Evolutionary conservation across 2,797 vertebrate species (phyloP), one percentile per base, ranked within the genome.

Genomic region (Thalassophryne amazonica): DNA sequence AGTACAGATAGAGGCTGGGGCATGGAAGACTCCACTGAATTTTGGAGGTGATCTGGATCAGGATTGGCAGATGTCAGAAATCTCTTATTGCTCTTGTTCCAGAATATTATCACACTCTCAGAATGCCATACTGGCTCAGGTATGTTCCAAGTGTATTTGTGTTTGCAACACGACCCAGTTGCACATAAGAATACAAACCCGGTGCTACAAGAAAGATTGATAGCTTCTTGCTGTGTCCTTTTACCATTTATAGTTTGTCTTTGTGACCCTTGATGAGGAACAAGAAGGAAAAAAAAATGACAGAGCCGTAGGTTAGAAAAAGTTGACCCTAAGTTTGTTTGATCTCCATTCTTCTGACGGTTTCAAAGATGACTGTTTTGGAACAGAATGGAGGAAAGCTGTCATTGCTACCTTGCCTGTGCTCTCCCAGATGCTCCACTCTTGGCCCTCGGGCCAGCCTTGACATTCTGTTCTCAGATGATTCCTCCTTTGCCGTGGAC

Each of bases 381-480:
- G 60, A 72, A 15, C 21, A 32, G 56, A 52, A 29, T 47, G 41
- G 24, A 65, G 66, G 33, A 52, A 52, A 69, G 72, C 61, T 57
- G 68, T 83, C 73, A 63, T 1, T 60, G 66, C 53, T 72, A 70
- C 57, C 69, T 76, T 18, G 25, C 71, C 71, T 63, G 43, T n/a
- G 9, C 25, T 28, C 55, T 52, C 60, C 61, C 57, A 72, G 60
- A 70, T 19, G 7, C 57, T 47, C 41, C 46, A 85, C 86, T 87
- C 86, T 76, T 34, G 50, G 41, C 46, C 68, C 55, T 60, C 13
- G 36, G 57, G 67, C 61, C 69, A 61, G 65, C 75, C 78, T 77
- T 80, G 80, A 84, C 84, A 86, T 86, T 84, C 81, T 83, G 53
- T 63, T 77, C 76, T 75, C 81, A 76, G 73, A 80, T 80, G 78